A percentile compares a stretch with the other conserved stretches of the same genome.
These are phyloP conservation scores for Nycticryphes semicollaris DNA, from an alignment of 2,113 vertebrate species.

Conservation along the genomic window DNA sequence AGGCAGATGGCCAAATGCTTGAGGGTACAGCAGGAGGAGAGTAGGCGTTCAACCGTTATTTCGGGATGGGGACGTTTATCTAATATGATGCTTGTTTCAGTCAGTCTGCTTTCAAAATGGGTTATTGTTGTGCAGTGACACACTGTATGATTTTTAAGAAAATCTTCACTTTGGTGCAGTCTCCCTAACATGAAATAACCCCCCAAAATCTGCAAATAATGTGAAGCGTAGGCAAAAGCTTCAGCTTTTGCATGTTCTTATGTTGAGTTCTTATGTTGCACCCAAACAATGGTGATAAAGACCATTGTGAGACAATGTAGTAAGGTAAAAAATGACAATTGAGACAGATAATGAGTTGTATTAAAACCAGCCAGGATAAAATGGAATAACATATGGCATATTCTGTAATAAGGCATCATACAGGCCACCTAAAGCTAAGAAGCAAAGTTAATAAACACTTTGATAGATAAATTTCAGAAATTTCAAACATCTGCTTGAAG, in stretches of 20 bases:
- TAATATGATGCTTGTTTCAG: not conserved
- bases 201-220: not conserved
- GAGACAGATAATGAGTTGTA: not conserved
- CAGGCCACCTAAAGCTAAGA: not conserved
- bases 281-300: not conserved
- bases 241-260: not conserved
- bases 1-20: not conserved
- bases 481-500: not conserved
- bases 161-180: not conserved
- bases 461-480: not conserved
- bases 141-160: not conserved
- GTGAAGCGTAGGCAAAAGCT: not conserved
- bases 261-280: not conserved
- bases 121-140: not conserved
- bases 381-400: not conserved
- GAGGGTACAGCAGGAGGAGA: not conserved
- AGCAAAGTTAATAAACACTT: not conserved
- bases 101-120: not conserved
- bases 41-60: accelerated
- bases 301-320: not conserved
- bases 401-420: not conserved
- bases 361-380: not conserved
- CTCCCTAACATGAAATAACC: not conserved
- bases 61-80: not conserved
- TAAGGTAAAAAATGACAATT: not conserved